Base-by-base conservation (phyloP, 2,888 invertebrate species). In the Leptinotarsa haldemani region DNA sequence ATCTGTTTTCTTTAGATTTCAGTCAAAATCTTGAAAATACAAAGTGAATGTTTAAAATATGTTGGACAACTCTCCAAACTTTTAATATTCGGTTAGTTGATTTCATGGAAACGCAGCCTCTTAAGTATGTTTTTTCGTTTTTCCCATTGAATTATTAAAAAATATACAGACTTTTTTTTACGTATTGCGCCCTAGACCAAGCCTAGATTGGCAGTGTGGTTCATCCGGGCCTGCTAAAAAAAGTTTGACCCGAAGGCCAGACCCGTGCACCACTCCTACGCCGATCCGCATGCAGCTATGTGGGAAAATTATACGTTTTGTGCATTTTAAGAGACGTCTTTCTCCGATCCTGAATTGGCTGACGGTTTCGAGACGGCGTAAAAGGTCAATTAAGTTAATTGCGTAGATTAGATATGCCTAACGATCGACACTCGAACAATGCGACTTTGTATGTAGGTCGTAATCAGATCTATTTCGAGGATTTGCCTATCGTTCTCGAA, bases 261-360 rank as follows among this genome's bases (percentile, higher is more conserved):
- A 30, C 25, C 25, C 25, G 30, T 61, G 40, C 61, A 40, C 16
- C 61, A 40, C 61, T 61, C 61, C 61, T 61, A 61, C 61, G 61
- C 61, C 40, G 25, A 0, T 61, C 61, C 30, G n/a, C 61, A 61
- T n/a, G 61, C 61, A 61, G 40, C 30, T 61, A 40, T 61, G 61
- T 61, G 61, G 30, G 61, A 61, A 61, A 61, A 61, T 61, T 40
- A 61, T 61, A 61, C 61, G 40, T 61, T 61, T 61, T n/a, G 61
- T 61, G 61, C 61, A 61, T 61, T 61, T 61, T 40, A 61, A 61
- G 61, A 61, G 61, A 61, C 61, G 61, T 61, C 30, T 61, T 61
- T 61, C 16, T 61, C 40, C 40, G 40, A 61, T 61, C n/a, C n/a
- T 15, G 61, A 61, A 61, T 61, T n/a, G 56, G 61, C 61, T 61